Conservation (phyloP, 1,140 invertebrate species). For the Antheraea pernyi region DNA sequence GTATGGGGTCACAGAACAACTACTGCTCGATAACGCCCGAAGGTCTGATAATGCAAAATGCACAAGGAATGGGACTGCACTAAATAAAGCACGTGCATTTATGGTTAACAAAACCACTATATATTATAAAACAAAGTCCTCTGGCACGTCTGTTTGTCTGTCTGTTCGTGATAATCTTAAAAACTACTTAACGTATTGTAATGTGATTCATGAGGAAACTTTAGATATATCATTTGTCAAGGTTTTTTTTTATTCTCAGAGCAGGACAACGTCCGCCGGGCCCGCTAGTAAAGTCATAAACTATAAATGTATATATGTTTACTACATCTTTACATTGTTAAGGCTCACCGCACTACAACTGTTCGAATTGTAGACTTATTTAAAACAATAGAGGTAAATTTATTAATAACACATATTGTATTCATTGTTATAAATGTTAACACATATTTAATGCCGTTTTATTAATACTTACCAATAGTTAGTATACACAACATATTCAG, state of each 20-base stretch:
- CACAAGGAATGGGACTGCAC: constrained; percentile 45
- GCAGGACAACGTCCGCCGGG: no score
- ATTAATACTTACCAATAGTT: no score
- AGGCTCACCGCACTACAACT: not conserved
- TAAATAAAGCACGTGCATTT: constrained; percentile 33
- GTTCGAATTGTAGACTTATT: not conserved
- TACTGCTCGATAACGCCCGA: constrained; percentile 41
- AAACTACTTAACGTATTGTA: no score
- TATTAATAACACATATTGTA: not conserved
- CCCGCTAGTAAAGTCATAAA: constrained; percentile 6
- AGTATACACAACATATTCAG: no score
- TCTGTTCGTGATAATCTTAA: no score
- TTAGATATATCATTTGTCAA: no score
- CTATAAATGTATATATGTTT: not conserved
- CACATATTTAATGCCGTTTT: no score
- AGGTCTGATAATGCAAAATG: constrained; percentile 47
- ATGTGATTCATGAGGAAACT: no score
- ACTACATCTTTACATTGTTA: not conserved
- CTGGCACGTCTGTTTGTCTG: no score
- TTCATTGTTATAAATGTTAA: not conserved
- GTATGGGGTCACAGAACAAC: constrained; percentile 59
- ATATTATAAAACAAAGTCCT: no score
- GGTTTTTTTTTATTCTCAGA: no score
- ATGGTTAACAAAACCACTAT: constrained; percentile 24
- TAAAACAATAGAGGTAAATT: not conserved